Evolutionary conservation across 2,113 vertebrate species (phyloP), one percentile per base, ranked within the genome.

Genomic region (Scophthalmus maximus): DNA sequence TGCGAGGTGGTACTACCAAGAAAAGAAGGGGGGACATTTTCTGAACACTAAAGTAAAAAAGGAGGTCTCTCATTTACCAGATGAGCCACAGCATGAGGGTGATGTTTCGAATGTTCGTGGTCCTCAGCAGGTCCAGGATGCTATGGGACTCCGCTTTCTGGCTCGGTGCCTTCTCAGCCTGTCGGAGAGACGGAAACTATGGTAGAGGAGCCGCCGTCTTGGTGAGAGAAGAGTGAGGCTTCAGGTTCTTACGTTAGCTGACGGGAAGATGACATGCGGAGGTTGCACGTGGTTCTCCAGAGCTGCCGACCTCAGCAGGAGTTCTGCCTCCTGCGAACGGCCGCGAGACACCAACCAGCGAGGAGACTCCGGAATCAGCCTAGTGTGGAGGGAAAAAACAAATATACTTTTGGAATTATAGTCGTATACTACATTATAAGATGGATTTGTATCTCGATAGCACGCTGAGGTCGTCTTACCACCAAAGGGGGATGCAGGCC

Each of bases 281-380:
- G 75, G 74, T 25, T 86, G 64, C n/a, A 88, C 75, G 7, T 8
- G 3, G 30, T 90, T 90, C 47, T 78, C 36, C 59, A 72, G 7
- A 40, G 88, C 84, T 8, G 84, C 84, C 2, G 66, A 79, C 59
- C 57, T 83, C 36, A 88, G 47, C 53, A 87, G 0, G 4, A 25
- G 0, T 20, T 86, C 79, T 17, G 84, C 86, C 58, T 87, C 82
- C 30, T 2, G 15, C 8, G 73, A 10, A 53, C 52, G 77, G 3
- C 86, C 82, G 9, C 26, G 55, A 51, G 82, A 87, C 14, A 81
- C 53, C 73, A 88, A 34, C 88, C 88, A 88, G 60, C 88, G 82
- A 70, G 86, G 78, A 46, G 88, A 90, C 77, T 90, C 88, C 27
- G 84, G 82, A 42, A 90, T 23, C 34, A 72, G 5, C 84, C 88